phyloP scores from a whole-genome alignment of 1,140 invertebrate genomes.

The Cotesia chilonis region DNA sequence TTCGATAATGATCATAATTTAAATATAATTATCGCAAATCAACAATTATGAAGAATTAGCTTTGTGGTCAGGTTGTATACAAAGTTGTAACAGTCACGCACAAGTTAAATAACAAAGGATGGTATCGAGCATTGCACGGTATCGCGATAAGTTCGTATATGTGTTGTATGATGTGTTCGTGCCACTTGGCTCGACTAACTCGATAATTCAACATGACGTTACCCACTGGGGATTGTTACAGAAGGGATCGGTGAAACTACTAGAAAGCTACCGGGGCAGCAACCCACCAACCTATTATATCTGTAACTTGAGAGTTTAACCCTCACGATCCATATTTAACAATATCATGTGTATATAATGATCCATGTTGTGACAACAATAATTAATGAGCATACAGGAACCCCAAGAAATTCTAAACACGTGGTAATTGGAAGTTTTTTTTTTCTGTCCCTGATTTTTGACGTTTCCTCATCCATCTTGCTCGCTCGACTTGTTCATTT shows the following conservation, averaged over 20 bases:
- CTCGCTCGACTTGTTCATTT: too few relatives aligned
- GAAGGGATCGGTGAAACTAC: conserved; percentile 24
- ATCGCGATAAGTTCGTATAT: conserved; percentile 16
- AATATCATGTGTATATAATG: conserved; percentile 21
- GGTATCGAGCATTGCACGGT: conserved; percentile 24
- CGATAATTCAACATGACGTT: conserved; percentile 35
- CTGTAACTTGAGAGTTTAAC: conserved; percentile 14
- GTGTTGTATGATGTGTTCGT: conserved; percentile 12
- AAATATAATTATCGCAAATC: too few relatives aligned
- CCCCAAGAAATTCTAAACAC: not conserved
- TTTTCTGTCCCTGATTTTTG: too few relatives aligned
- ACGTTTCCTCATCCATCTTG: too few relatives aligned
- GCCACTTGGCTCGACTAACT: conserved; percentile 20
- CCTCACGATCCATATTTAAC: conserved; percentile 11
- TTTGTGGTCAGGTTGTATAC: too few relatives aligned
- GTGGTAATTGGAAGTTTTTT: too few relatives aligned
- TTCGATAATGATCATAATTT: too few relatives aligned
- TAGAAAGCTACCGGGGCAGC: too few relatives aligned
- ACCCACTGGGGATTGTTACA: not conserved
- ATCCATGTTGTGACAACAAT: conserved; percentile 28
- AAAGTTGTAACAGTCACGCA: not conserved
- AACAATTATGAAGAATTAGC: too few relatives aligned
- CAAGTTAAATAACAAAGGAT: not conserved
- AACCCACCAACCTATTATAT: not conserved
- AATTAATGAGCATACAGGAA: conserved; percentile 21